Percentiles rank a stretch among this genome's conserved stretches.
phyloP scores from a whole-genome alignment of 2,797 vertebrate genomes.

The Protosalanx chinensis region DNA sequence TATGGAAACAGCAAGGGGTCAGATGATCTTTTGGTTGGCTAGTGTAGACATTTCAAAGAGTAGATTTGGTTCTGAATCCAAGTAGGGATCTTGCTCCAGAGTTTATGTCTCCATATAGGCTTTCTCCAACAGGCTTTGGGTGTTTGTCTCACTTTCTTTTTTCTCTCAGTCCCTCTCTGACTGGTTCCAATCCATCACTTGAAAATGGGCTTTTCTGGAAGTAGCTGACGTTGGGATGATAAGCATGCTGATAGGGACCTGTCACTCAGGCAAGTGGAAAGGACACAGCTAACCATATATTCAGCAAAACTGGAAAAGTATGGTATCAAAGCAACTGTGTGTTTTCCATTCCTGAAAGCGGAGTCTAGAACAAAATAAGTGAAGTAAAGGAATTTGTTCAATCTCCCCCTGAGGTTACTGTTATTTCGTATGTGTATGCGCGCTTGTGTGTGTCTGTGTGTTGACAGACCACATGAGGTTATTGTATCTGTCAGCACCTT shows the following conservation, averaged over 20 bases:
- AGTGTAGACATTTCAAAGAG: background rate
- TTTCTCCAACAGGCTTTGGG: background rate
- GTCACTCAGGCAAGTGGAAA: slow-evolving; percentile 47
- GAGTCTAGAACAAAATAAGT: slow-evolving; percentile 5
- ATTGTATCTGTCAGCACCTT: slow-evolving; percentile 9
- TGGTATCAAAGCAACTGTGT: slow-evolving; percentile 1
- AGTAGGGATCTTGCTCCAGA: background rate
- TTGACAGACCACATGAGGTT: slow-evolving; percentile 5
- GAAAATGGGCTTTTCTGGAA: slow-evolving; percentile 61
- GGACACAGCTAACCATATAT: slow-evolving; percentile 45
- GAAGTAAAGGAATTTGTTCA: slow-evolving; percentile 1
- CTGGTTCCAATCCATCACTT: slow-evolving; percentile 65
- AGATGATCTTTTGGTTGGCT: background rate
- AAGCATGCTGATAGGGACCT: slow-evolving; percentile 61
- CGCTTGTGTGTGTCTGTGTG: slow-evolving; percentile 5
- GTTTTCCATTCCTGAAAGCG: slow-evolving; percentile 3
- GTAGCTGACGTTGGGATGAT: slow-evolving; percentile 61
- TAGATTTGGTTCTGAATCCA: background rate
- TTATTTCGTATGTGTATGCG: background rate
- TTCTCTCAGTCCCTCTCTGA: slow-evolving; percentile 35
- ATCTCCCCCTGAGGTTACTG: background rate
- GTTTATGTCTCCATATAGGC: slow-evolving; percentile 18
- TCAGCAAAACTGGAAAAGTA: slow-evolving; percentile 12
- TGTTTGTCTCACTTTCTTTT: slow-evolving; percentile 27
- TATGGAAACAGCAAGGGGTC: slow-evolving; percentile 43